Percentiles rank a stretch among this genome's conserved stretches.
phyloP scores from a whole-genome alignment of 1,140 invertebrate species.

The Ganaspis sp. region DNA sequence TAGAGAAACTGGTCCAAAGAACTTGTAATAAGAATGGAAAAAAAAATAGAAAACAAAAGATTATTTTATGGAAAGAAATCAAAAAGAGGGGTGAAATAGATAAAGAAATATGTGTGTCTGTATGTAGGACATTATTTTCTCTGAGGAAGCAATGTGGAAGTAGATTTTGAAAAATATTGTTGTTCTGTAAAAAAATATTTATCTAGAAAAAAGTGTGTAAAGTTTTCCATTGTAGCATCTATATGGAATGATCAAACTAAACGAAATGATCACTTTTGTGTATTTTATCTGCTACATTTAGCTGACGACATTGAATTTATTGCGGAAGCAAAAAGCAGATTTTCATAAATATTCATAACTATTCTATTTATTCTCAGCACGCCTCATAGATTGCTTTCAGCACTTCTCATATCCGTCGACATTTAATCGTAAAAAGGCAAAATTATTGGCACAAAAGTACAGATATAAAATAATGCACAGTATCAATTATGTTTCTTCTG shows the following conservation, averaged over 20 bases:
- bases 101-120: too few relatives aligned
- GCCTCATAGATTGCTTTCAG: conserved; percentile 3
- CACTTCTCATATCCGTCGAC: not conserved
- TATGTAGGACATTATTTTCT: too few relatives aligned
- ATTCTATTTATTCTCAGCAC: conserved; percentile 5
- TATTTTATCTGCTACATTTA: conserved; percentile 7
- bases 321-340: conserved; percentile 9
- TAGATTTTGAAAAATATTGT: too few relatives aligned
- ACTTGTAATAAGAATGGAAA: too few relatives aligned
- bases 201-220: not conserved
- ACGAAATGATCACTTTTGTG: not conserved
- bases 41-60: too few relatives aligned
- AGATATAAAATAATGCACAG: too few relatives aligned
- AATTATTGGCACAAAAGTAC: not conserved
- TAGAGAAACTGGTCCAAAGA: too few relatives aligned
- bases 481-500: too few relatives aligned
- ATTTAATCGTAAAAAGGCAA: not conserved
- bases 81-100: too few relatives aligned
- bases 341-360: conserved; percentile 14
- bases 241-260: not conserved
- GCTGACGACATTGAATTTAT: conserved; percentile 9
- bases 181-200: too few relatives aligned
- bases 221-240: not conserved
- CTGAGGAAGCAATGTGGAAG: too few relatives aligned
- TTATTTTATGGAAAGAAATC: too few relatives aligned